phyloP scores from a whole-genome alignment of 2,113 vertebrate species.

The Opisthocomus hoazin region DNA sequence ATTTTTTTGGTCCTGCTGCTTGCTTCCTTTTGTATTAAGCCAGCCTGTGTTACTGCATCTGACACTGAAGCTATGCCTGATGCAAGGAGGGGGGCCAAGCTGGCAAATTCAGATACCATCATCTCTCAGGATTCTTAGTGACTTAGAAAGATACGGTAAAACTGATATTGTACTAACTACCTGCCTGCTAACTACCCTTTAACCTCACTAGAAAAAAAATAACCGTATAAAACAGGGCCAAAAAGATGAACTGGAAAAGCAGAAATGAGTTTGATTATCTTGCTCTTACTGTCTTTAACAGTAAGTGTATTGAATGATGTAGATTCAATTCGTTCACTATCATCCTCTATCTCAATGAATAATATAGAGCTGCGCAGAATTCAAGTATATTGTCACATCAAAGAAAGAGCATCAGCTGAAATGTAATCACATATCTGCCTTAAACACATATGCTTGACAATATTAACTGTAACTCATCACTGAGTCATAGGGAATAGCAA shows the following conservation, averaged over 20 bases:
- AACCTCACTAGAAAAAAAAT: not conserved
- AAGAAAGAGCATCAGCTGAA: conserved; percentile 10
- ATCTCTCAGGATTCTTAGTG: not conserved
- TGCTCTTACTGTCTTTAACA: not conserved
- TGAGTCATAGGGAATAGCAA: conserved; percentile 1
- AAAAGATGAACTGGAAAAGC: not conserved
- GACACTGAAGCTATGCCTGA: not conserved
- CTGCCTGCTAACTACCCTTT: not conserved
- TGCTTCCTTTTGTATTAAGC: not conserved
- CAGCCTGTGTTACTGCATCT: not conserved
- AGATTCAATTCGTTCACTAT: not conserved
- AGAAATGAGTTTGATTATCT: not conserved
- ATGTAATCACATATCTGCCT: not conserved
- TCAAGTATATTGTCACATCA: not conserved
- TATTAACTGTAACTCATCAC: not conserved
- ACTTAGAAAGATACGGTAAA: not conserved
- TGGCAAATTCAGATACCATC: not conserved
- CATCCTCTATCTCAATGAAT: not conserved
- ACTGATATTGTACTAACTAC: not conserved
- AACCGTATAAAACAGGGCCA: not conserved
- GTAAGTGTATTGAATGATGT: not conserved
- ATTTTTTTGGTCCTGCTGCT: not conserved
- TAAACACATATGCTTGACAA: conserved; percentile 18
- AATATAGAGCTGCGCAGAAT: not conserved
- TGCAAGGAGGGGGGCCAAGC: not conserved